Conservation (phyloP, 2,888 invertebrate species). For the Balanococcus diminutus region DNA sequence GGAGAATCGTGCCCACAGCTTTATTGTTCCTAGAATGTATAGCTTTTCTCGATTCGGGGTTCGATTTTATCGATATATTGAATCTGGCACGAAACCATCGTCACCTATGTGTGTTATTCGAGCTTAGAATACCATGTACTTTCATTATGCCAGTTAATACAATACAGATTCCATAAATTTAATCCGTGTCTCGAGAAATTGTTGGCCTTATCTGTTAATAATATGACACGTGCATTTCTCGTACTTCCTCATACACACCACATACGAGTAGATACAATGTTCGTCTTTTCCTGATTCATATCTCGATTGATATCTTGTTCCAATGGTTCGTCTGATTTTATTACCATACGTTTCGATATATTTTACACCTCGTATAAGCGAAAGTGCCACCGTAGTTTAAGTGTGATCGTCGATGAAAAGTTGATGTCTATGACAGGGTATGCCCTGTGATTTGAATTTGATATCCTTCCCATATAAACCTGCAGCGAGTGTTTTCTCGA, state of each 20-base stretch:
- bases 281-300: not conserved
- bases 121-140: not conserved
- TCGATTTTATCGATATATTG: not conserved
- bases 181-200: not conserved
- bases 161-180: constrained; percentile 1
- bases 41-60: not conserved
- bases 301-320: not conserved
- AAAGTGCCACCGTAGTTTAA: not conserved
- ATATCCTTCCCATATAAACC: not conserved
- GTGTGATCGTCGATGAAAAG: constrained; percentile 2
- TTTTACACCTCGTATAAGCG: not conserved
- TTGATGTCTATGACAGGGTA: not conserved
- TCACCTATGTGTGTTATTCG: not conserved
- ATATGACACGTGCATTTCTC: constrained; percentile 20
- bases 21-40: not conserved
- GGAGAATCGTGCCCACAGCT: not conserved
- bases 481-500: not conserved
- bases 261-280: not conserved
- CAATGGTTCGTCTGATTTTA: not conserved
- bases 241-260: not conserved
- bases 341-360: not conserved
- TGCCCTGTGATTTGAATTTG: not conserved
- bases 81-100: constrained; percentile 19
- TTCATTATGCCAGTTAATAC: not conserved
- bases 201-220: not conserved